phyloP scores from a whole-genome alignment of 53 echinoderm and acorn worm species.

The Echinarachnius parma region DNA sequence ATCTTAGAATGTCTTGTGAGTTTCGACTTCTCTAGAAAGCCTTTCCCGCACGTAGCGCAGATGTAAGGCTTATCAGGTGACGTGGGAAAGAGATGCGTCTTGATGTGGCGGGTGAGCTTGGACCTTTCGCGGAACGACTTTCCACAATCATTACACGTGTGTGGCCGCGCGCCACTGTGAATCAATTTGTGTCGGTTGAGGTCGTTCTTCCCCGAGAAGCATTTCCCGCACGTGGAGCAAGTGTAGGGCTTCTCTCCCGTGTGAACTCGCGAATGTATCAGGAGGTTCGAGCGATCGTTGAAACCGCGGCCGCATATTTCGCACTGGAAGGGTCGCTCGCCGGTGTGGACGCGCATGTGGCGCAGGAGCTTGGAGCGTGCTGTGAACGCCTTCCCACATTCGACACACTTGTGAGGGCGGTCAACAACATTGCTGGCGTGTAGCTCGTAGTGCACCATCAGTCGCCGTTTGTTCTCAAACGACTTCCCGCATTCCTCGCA shows the following conservation, averaged over 20 bases:
- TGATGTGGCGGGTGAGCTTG: slow-evolving; percentile 22
- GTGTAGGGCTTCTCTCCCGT: slow-evolving; percentile 36
- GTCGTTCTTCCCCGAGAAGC: slow-evolving; percentile 20
- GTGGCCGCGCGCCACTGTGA: slow-evolving; percentile 13
- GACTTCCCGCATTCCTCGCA: slow-evolving; percentile 41
- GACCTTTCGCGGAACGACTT: slow-evolving; percentile 25
- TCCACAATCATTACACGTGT: slow-evolving; percentile 21
- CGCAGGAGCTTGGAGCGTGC: slow-evolving; percentile 27
- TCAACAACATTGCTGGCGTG: slow-evolving; percentile 12
- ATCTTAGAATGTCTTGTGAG: slow-evolving; percentile 11
- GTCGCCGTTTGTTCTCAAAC: slow-evolving; percentile 16
- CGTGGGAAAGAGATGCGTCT: not conserved
- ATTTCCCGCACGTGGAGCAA: slow-evolving; percentile 14
- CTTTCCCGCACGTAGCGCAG: slow-evolving; percentile 17
- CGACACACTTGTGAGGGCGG: slow-evolving; percentile 24
- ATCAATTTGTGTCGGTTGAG: slow-evolving; percentile 17
- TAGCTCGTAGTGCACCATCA: slow-evolving; percentile 31
- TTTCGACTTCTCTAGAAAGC: slow-evolving; percentile 26
- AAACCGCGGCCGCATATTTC: slow-evolving; percentile 19
- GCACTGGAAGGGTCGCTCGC: slow-evolving; percentile 27
- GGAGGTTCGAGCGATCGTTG: slow-evolving; percentile 30
- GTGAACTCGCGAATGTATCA: slow-evolving; percentile 20
- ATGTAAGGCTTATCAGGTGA: not conserved
- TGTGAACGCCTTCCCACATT: slow-evolving; percentile 44
- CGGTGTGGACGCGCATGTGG: slow-evolving; percentile 37